These are phyloP conservation scores for Heliconius cydno DNA, from an alignment of 2,888 invertebrate genomes.

Conservation along the genomic window DNA sequence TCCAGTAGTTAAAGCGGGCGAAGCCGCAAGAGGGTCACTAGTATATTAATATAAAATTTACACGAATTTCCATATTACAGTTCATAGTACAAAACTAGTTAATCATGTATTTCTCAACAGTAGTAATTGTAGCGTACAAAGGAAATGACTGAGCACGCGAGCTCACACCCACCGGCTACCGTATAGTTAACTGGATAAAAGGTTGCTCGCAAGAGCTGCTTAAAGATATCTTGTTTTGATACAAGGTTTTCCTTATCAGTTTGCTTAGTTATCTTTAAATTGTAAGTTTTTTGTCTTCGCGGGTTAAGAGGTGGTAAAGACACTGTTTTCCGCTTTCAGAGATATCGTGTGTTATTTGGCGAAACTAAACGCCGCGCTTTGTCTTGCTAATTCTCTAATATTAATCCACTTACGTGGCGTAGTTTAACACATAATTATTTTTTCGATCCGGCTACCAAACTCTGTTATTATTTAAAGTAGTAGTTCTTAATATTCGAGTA, in stretches of 20 bases:
- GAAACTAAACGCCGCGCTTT: neutral
- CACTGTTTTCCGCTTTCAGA: no score
- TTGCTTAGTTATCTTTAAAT: neutral
- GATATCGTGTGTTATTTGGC: neutral
- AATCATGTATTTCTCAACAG: constrained; percentile 27
- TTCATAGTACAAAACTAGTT: constrained; percentile 19
- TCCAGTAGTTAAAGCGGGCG: no score
- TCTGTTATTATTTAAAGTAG: no score
- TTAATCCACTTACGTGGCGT: no score
- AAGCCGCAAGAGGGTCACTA: no score
- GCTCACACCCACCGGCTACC: constrained; percentile 21
- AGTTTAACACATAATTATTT: no score
- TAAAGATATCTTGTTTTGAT: neutral
- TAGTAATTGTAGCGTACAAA: constrained; percentile 32
- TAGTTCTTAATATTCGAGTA: neutral
- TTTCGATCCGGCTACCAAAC: no score
- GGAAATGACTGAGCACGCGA: constrained; percentile 36
- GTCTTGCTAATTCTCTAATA: neutral
- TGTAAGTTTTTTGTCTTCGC: neutral
- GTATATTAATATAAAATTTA: neutral
- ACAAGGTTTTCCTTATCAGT: constrained; percentile 5
- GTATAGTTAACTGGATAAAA: constrained; percentile 22
- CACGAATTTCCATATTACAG: neutral
- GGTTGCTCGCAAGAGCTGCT: neutral
- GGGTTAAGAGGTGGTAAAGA: no score